Evolutionary conservation across 2,888 invertebrate genomes (phyloP), one percentile per base, ranked within the genome.

Genomic region (Scrobipalpa atriplicella): DNA sequence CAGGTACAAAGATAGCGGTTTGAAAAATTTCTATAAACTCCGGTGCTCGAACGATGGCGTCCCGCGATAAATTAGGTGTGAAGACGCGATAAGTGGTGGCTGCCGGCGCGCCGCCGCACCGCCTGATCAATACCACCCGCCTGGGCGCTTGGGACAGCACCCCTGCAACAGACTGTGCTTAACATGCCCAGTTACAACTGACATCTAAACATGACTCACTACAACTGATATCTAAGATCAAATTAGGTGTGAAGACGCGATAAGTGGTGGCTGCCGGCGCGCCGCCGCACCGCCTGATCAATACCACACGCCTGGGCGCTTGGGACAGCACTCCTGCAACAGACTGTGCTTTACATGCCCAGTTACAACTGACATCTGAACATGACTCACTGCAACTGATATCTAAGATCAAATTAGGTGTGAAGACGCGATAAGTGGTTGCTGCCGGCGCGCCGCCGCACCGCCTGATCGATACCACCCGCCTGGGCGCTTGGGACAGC

Each of bases 371-470:
- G 38, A 38, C 6, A 3, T 8, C 38, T 38, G 3, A 38, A 38
- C 3, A 38, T 38, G 38, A 38, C 38, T 8, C 38, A 38, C 38
- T 38, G 8, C 3, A 3, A 38, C 38, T 38, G 38, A 38, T n/a
- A n/a, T n/a, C n/a, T n/a, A n/a, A n/a, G n/a, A n/a, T n/a, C n/a
- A 90, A 90, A 90, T 90, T 87, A 87, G 86, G 89, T 87, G 90
- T 85, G 87, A 88, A 90, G 89, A 84, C 81, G 84, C 84, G 87
- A 85, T 88, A 89, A 90, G 87, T 88, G 87, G 86, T 81, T 80
- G 80, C 77, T 77, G 76, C 74, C 78, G 78, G 79, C 41, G 62
- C 62, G 19, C 39, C 41, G 62, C 38, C 11, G 21, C 56, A 11
- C 36, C 52, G 80, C 68, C 75, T 74, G 75, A 79, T 79, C 79